A percentile compares a stretch with the other conserved stretches of the same genome.
Evolutionary conservation across 2,888 invertebrate genomes (phyloP).

Genomic region (Endomychus coccineus): DNA sequence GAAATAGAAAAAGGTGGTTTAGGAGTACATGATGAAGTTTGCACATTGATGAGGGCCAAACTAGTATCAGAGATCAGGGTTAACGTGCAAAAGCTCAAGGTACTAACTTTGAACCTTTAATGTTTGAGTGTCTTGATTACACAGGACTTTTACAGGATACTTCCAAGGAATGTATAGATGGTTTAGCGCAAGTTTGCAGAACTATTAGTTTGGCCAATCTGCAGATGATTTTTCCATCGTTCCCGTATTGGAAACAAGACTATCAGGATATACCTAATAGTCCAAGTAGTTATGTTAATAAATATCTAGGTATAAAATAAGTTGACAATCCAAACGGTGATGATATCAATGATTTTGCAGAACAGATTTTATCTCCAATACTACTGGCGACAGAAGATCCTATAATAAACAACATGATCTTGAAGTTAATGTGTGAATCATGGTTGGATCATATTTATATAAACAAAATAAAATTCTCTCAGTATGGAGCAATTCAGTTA

Average conservation of each 20-base stretch:
- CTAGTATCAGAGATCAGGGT: conserved; percentile 70
- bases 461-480: conserved; percentile 73
- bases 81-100: conserved; percentile 69
- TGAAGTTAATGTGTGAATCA: conserved; percentile 77
- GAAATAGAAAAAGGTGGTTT: conserved; percentile 49
- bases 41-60: conserved; percentile 73
- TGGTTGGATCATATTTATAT: conserved; percentile 83
- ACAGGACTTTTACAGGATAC: conserved; percentile 52
- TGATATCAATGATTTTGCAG: conserved; percentile 5
- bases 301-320: conserved; percentile 55
- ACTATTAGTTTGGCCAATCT: conserved; percentile 73
- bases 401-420: conserved; percentile 65
- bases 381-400: conserved; percentile 67
- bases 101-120: conserved; percentile 33
- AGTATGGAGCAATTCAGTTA: conserved; percentile 70
- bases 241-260: conserved; percentile 56
- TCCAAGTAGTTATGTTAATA: conserved; percentile 60
- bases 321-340: background rate
- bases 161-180: conserved; percentile 61
- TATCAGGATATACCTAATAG: conserved; percentile 43
- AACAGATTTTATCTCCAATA: conserved; percentile 67
- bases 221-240: conserved; percentile 71
- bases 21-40: conserved; percentile 72
- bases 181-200: conserved; percentile 66
- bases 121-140: conserved; percentile 4